Conservation (phyloP, 2,113 vertebrate genomes). For the Thinocorus orbignyianus region DNA sequence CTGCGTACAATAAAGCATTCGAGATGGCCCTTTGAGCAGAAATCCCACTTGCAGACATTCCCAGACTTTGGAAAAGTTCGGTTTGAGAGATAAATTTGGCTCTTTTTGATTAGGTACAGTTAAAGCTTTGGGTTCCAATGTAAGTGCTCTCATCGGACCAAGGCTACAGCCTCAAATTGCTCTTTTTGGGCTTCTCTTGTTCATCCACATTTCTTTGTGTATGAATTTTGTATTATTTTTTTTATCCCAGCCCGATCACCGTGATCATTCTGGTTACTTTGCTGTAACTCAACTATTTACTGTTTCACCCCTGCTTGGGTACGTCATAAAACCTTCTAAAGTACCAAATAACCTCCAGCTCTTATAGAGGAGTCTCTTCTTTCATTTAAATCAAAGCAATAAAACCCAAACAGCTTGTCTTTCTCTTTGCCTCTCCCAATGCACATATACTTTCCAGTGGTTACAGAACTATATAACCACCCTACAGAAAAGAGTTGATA, state of each 20-base stretch:
- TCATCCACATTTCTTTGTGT: neutral
- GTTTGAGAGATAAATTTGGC: neutral
- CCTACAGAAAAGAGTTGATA: neutral
- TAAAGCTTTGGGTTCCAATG: neutral
- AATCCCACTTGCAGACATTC: neutral
- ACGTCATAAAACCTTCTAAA: neutral
- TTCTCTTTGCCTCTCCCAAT: neutral
- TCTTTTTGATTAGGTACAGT: neutral
- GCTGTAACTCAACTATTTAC: neutral
- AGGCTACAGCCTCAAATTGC: neutral
- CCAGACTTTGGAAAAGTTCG: neutral
- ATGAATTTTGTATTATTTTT: neutral
- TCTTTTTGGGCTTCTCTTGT: neutral
- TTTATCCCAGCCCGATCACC: neutral
- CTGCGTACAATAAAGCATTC: neutral
- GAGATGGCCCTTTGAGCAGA: neutral
- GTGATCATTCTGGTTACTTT: neutral
- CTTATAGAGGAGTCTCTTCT: neutral
- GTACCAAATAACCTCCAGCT: neutral
- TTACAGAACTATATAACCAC: neutral
- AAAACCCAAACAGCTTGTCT: neutral
- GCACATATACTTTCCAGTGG: neutral
- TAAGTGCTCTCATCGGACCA: neutral
- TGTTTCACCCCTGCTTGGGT: neutral
- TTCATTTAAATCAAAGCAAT: constrained; percentile 13